Conservation (phyloP, 2,113 vertebrate species). For the Marmota monax region DNA sequence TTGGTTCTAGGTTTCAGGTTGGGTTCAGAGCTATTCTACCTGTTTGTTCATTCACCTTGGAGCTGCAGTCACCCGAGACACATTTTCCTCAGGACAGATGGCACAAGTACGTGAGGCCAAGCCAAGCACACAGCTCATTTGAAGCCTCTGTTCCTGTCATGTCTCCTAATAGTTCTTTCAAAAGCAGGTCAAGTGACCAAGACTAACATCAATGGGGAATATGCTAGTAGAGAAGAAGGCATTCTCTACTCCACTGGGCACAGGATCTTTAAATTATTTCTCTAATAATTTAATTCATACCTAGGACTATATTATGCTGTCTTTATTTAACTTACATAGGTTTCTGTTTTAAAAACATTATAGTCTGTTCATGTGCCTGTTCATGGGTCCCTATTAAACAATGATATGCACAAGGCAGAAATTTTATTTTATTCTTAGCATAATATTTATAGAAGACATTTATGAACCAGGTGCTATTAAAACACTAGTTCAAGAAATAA, state of each 20-base stretch:
- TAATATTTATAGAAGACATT: not conserved
- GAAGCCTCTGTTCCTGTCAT: not conserved
- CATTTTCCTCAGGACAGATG: constrained; percentile 43
- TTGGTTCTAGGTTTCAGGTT: not conserved
- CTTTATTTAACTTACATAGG: constrained; percentile 7
- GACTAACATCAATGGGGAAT: not conserved
- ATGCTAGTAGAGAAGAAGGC: too few species aligned
- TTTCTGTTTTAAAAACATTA: constrained; percentile 17
- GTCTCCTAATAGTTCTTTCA: not conserved
- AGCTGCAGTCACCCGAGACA: not conserved
- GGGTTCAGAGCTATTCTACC: not conserved
- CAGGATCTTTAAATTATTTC: constrained; percentile 3
- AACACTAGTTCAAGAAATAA: constrained; percentile 55
- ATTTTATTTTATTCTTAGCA: constrained; percentile 13
- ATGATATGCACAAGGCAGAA: not conserved
- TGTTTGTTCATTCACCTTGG: not conserved
- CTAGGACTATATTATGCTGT: not conserved
- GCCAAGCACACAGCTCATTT: not conserved
- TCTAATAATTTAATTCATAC: not conserved
- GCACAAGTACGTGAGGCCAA: not conserved
- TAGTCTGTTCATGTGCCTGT: not conserved
- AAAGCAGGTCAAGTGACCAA: not conserved
- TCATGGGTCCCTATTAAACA: not conserved
- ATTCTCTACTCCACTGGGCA: not conserved
- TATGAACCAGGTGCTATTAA: not conserved